Base-by-base conservation (phyloP, 2,797 vertebrate species). In the Halcyon smyrnensis region DNA sequence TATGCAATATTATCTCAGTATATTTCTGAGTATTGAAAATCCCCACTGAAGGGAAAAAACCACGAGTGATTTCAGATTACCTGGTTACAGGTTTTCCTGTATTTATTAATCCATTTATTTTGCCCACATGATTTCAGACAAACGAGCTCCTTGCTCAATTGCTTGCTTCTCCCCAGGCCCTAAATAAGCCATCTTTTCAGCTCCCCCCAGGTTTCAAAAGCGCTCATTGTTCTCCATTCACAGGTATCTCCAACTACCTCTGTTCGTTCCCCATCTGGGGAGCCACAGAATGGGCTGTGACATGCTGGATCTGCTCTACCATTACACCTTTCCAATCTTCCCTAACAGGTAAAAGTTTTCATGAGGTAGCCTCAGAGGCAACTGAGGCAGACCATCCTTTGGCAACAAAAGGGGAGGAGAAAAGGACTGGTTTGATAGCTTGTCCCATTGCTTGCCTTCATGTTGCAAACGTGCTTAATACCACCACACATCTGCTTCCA, bases 1-100 rank as follows among this genome's bases (percentile, higher is more conserved):
- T 32, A 63, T 17, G 19, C 15, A 54, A 11, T 77, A 76, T 34
- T 12, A 27, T 59, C 50, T 91, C 54, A 54, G 9, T 41, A 32
- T 83, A 48, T 67, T 81, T 86, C 27, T 53, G 16, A 78, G 30
- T 36, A 50, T 62, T 85, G 27, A 86, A 76, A 96, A 82, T 81
- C 6, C 25, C n/a, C 51, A 73, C 62, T 69, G 48, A 20, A 81
- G 11, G 10, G 3, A 79, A 84, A 75, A 62, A 16, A 0, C 21
- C 5, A 4, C 34, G 60, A 71, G 28, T 64, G 28, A 79, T 88
- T 88, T 82, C 32, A 79, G 56, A 53, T 45, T 57, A 67, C 27
- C 37, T 21, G n/a, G 18, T 59, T 82, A 46, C 45, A 80, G 48
- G 8, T 80, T 87, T 90, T 77, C 46, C 62, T 64, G 25, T 20